Evolutionary conservation across 92 coral and sea anemone genomes (phyloP), one percentile per base, ranked within the genome.

Genomic region (Anthopleura xanthogrammica): DNA sequence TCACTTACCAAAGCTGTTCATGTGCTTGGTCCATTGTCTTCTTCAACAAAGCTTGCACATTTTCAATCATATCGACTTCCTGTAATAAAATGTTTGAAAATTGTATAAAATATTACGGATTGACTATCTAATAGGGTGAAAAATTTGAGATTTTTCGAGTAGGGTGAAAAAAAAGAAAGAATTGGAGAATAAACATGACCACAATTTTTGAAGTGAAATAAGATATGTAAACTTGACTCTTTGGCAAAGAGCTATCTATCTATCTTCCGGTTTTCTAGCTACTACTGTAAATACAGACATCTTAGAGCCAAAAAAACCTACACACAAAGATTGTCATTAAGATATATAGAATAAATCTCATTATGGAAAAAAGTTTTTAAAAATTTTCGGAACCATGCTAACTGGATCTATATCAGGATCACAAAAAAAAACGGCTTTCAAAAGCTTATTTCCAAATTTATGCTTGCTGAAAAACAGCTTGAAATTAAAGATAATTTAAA

Each of bases 21-120:
- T 89, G 93, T 3, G 97, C 98, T 71, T 95, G 97, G 65, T 95
- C 98, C 88, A 93, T 89, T 0, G 98, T 95, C 80, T 95, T 93
- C 90, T 88, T 91, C 70, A 95, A 90, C 52, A 95, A 87, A 50
- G 95, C 95, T 79, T 91, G 94, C 9, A 93, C 95, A 80, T 93
- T 91, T 79, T 93, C 98, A 54, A 94, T 94, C 91, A 94, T 95
- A 40, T 95, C 95, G 16, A 92, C 94, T 77, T 95, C 98, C 98
- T 95, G 77, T 10, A 24, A 42, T n/a, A 16, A 43, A 62, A 71
- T 58, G 58, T 77, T 60, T 72, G 22, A n/a, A 68, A 8, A 24
- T 60, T 2, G 23, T 20, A 40, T 76, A 7, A 43, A 22, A 76
- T 3, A 48, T 5, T 50, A 50, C 11, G 54, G 54, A 29, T 50